Base-by-base conservation (phyloP, 2,888 invertebrate genomes). In the Erebia palarica region DNA sequence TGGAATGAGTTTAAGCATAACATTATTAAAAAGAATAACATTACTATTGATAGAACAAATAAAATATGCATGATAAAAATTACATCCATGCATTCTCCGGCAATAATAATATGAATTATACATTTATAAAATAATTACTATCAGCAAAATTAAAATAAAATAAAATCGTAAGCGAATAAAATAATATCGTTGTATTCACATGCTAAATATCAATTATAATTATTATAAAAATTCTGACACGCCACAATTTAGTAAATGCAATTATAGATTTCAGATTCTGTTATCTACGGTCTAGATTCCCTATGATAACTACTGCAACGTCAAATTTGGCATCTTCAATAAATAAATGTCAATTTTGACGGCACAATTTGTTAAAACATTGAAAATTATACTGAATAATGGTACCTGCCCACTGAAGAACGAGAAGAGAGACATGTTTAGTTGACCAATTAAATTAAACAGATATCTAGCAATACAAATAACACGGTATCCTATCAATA, bases 1-100 rank as follows among this genome's bases (percentile, higher is more conserved):
- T 93, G 92, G 92, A 93, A 93, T 93, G 92, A 89, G 84, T 86
- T 82, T 82, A 87, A 86, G 88, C 87, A 88, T 87, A 86, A 84
- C 79, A 86, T 83, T 84, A 86, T 78, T 82, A 80, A 82, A 82
- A 80, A 82, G 36, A 81, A 80, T 80, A 81, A 81, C 16, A 61
- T 59, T 68, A 66, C 68, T 69, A 81, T 81, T 80, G 80, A 80
- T 76, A 79, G 68, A 79, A 79, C 78, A 78, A 78, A 72, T 69
- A 73, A 70, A 73, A 69, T 73, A 74, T 53, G 68, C 69, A 67
- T 70, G 59, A 78, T 74, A 75, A 76, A 78, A 82, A 79, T 75
- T 75, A 75, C 75, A 73, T 72, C 73, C 78, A 77, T 74, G 72
- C 74, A 76, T 65, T 60, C 44, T 49, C 61, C 65, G 58, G 65